Percentiles rank a stretch among this genome's conserved stretches.
Evolutionary conservation across 2,113 vertebrate genomes (phyloP).

Genomic region (Percopsis transmontana): DNA sequence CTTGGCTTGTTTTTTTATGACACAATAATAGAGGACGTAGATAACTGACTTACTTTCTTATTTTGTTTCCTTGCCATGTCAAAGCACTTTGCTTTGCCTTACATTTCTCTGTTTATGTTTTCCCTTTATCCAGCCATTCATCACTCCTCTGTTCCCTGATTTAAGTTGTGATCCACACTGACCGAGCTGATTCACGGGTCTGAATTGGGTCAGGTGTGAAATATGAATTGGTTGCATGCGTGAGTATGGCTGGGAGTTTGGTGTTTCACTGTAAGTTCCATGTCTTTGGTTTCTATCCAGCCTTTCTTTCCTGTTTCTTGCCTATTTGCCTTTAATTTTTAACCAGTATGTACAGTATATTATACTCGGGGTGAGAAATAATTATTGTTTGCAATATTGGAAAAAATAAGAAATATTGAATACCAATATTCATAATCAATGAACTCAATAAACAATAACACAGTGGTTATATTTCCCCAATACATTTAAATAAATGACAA

Average conservation of each 20-base stretch:
- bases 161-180: conserved; percentile 70
- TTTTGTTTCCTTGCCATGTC: conserved; percentile 20
- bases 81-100: conserved; percentile 49
- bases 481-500: too few species aligned
- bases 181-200: conserved; percentile 62
- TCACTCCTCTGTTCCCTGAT: conserved; percentile 70
- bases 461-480: too few species aligned
- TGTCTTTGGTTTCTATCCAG: not conserved
- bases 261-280: conserved; percentile 27
- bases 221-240: conserved; percentile 69
- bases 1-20: conserved; percentile 24
- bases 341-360: not conserved
- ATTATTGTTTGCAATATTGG: too few species aligned
- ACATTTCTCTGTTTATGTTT: conserved; percentile 60
- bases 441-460: too few species aligned
- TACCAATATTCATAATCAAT: too few species aligned
- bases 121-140: conserved; percentile 66
- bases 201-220: conserved; percentile 64
- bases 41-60: conserved; percentile 13
- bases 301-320: not conserved
- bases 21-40: conserved; percentile 13
- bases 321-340: conserved; percentile 1
- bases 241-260: conserved; percentile 63
- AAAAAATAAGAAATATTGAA: too few species aligned
- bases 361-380: too few species aligned